Conservation (phyloP, 2,888 invertebrate genomes). For the Sympetrum striolatum region DNA sequence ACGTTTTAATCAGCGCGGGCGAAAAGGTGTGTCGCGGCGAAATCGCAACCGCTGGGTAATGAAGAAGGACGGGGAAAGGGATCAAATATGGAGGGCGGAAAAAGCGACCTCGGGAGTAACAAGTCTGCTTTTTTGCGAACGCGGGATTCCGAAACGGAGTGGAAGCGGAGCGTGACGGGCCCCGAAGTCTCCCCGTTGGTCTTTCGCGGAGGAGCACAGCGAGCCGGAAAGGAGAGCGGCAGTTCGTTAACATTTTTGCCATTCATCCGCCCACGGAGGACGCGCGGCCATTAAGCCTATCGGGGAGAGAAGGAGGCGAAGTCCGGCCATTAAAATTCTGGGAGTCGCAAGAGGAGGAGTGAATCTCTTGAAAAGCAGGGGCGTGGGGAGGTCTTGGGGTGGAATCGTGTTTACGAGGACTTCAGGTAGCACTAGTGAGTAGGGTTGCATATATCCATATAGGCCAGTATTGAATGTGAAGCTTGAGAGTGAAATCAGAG, state of each 20-base stretch:
- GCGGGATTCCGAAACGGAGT: not conserved
- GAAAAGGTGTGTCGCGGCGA: constrained; percentile 3
- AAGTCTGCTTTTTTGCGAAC: not conserved
- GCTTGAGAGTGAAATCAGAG: too few species aligned
- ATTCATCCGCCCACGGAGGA: not conserved
- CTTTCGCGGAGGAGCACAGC: not conserved
- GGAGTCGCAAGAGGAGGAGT: not conserved
- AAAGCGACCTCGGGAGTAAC: not conserved
- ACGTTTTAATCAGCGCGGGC: constrained; percentile 35
- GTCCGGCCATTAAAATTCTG: constrained; percentile 23
- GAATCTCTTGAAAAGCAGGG: too few species aligned
- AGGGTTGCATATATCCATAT: too few species aligned
- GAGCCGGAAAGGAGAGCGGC: not conserved
- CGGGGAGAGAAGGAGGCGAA: not conserved
- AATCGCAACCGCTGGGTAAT: not conserved
- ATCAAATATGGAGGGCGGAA: too few species aligned
- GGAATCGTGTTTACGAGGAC: too few species aligned
- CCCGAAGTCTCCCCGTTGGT: not conserved
- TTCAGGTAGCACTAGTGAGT: too few species aligned
- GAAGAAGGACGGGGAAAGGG: not conserved
- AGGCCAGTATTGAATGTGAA: too few species aligned
- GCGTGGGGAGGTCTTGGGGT: not conserved
- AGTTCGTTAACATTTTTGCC: constrained; percentile 15
- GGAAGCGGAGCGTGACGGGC: not conserved
- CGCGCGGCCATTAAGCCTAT: constrained; percentile 28